Conservation (phyloP, 2,888 invertebrate species). For the Pseudeuparius sepicola region DNA sequence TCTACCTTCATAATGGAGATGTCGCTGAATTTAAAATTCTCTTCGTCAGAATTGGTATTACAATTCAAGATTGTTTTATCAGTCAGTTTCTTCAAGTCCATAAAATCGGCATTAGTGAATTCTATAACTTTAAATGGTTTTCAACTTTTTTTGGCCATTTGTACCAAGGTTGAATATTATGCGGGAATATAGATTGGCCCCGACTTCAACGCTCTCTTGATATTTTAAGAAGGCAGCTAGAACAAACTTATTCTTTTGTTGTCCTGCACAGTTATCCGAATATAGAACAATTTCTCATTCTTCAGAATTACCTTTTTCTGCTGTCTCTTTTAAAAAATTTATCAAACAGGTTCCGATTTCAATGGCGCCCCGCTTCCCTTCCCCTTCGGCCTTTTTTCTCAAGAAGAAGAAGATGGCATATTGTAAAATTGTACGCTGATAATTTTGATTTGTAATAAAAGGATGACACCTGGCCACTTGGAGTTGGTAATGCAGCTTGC, state of each 20-base stretch:
- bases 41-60: constrained; percentile 2
- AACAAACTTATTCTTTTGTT: constrained; percentile 8
- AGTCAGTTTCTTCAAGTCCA: constrained; percentile 8
- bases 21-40: constrained; percentile 7
- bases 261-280: constrained; percentile 3
- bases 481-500: constrained; percentile 23
- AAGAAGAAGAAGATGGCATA: constrained; percentile 23
- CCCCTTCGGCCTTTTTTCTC: constrained; percentile 13
- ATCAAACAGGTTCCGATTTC: constrained; percentile 16
- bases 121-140: constrained; percentile 5
- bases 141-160: constrained; percentile 9
- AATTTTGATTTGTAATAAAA: constrained; percentile 26
- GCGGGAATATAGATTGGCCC: too few relatives aligned
- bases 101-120: constrained; percentile 1
- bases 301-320: constrained; percentile 10
- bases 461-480: constrained; percentile 20
- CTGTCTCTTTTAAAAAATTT: constrained; percentile 12
- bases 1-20: constrained; percentile 5
- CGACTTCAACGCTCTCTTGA: too few relatives aligned
- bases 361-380: constrained; percentile 24
- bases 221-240: constrained; percentile 7
- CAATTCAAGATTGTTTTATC: too few relatives aligned
- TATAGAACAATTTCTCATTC: constrained; percentile 15
- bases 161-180: too few relatives aligned
- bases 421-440: constrained; percentile 27